Conservation (phyloP, 2,113 vertebrate species). For the Campylomormyrus tamandua region DNA sequence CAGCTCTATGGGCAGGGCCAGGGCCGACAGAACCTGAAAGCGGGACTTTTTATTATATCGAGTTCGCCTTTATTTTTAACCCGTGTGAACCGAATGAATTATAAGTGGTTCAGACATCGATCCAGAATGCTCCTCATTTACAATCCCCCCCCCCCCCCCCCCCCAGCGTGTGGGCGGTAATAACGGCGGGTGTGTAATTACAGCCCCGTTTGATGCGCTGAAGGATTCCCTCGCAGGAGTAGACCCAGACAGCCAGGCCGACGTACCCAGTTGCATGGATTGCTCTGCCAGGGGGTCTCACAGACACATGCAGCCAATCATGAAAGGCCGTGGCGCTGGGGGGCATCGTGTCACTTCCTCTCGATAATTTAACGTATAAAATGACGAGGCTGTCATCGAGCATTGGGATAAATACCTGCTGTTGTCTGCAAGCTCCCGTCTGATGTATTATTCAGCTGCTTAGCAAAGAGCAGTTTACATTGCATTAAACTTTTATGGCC, state of each 20-base stretch:
- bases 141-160: neutral
- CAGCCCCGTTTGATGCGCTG: neutral
- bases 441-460: neutral
- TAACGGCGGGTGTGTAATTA: neutral
- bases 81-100: neutral
- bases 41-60: neutral
- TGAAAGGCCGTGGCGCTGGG: neutral
- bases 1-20: neutral
- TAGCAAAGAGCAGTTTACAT: slow-evolving; percentile 9
- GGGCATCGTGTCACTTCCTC: neutral
- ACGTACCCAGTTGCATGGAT: neutral
- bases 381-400: neutral
- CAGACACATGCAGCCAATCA: neutral
- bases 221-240: neutral
- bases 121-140: neutral
- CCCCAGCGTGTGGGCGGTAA: neutral
- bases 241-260: neutral
- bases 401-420: slow-evolving; percentile 5
- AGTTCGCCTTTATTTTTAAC: neutral
- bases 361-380: neutral
- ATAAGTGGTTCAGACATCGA: neutral
- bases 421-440: neutral
- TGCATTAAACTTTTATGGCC: neutral
- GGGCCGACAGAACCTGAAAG: neutral
- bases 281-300: neutral